phyloP scores from a whole-genome alignment of 2,113 vertebrate genomes.

The Otocyon megalotis region DNA sequence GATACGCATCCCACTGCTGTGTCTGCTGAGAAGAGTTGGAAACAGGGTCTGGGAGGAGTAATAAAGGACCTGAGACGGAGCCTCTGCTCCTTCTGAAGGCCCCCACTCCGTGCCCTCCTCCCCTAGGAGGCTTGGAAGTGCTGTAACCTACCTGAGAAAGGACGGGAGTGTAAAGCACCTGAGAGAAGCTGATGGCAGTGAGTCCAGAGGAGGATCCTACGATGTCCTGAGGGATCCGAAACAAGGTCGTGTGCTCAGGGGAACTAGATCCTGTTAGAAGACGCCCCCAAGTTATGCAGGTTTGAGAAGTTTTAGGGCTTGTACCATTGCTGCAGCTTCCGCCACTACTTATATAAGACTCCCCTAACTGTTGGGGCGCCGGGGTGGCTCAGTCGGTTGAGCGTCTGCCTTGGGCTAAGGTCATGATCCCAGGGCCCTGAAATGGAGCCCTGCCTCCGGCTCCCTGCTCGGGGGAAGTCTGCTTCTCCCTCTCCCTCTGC shows the following conservation, averaged over 20 bases:
- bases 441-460: not conserved
- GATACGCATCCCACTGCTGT: no score
- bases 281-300: not conserved
- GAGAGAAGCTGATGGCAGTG: not conserved
- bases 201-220: not conserved
- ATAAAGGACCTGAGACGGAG: not conserved
- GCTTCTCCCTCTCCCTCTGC: not conserved
- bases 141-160: not conserved
- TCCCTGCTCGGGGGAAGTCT: not conserved
- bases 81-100: not conserved
- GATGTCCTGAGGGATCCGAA: no score
- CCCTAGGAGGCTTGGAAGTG: not conserved
- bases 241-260: no score
- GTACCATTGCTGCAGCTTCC: not conserved
- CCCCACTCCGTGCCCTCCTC: accelerated
- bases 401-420: not conserved
- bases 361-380: not conserved
- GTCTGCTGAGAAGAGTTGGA: not conserved
- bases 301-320: not conserved
- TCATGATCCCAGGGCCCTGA: not conserved
- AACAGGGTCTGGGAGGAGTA: not conserved
- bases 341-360: not conserved
- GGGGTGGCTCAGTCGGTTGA: not conserved
- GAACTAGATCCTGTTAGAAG: no score
- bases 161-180: not conserved